Evolutionary conservation across 2,797 vertebrate species (phyloP), one percentile per base, ranked within the genome.

Genomic region (Delichon dasypus): DNA sequence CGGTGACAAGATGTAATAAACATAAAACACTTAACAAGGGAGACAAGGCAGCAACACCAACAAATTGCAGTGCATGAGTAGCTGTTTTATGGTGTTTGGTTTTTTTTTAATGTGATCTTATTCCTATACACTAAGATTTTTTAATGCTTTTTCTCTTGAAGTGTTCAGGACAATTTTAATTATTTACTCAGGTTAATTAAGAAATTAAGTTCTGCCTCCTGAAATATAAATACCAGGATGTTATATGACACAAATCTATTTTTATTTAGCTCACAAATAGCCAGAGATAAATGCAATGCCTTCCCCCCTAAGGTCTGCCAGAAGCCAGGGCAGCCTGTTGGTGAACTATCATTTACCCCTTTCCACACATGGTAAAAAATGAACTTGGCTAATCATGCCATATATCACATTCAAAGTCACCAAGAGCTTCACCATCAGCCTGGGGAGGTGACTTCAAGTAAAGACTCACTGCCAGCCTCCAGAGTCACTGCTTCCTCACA

Each of bases 1-100:
- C 92, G 85, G 85, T 95, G 89, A 96, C 73, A 90, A 94, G 73
- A 93, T n/a, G 45, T 79, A 91, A 94, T 93, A 92, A 94, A 92
- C 64, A 93, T 60, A 90, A 95, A 84, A 91, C 83, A 32, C 40
- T 93, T 81, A 73, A 57, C 40, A 68, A 72, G 36, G 32, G n/a
- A 84, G 47, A 67, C 30, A 68, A 89, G 51, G 44, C 48, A 88
- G 50, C 45, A 78, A 44, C 66, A 89, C n/a, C 67, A 89, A 65
- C 32, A 76, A 92, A 82, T 2, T 2, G 50, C 14, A 7, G 77
- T 60, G 57, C 64, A 85, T 8, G 9, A 70, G 29, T 53, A 86
- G 26, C 9, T 78, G 45, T 16, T 32, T 57, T 72, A 85, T 88
- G 38, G 38, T 10, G 10, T 38, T 38, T 38, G n/a, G n/a, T 38